These are phyloP conservation scores for Tyto alba DNA, from an alignment of 2,113 vertebrate species.

Conservation along the genomic window DNA sequence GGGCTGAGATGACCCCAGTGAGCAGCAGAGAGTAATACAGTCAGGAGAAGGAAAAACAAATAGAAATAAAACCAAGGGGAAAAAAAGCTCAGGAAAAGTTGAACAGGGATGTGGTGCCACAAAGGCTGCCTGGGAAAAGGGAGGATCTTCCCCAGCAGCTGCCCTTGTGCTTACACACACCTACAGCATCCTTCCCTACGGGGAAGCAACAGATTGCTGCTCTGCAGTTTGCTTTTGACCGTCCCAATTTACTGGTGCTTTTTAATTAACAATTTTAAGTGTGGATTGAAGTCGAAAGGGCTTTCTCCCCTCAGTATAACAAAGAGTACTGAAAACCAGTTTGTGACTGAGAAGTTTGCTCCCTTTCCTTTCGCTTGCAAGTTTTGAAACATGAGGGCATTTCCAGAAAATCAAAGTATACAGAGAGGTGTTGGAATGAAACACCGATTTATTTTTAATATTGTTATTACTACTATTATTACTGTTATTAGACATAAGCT, in stretches of 20 bases:
- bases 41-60: not conserved
- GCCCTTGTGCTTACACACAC: not conserved
- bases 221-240: not conserved
- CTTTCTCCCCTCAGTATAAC: not conserved
- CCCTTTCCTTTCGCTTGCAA: not conserved
- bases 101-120: not conserved
- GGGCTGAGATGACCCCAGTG: not conserved
- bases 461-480: not conserved
- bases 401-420: not conserved
- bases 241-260: not conserved
- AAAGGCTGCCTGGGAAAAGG: not conserved
- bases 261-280: not conserved
- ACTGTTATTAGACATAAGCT: not conserved
- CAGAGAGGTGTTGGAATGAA: not conserved
- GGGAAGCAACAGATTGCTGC: not conserved
- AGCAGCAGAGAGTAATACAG: not conserved
- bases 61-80: accelerated
- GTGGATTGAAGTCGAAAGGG: not conserved
- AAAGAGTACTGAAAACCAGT: not conserved
- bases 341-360: accelerated
- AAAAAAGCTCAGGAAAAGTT: not conserved
- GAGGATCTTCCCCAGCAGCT: not conserved
- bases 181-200: not conserved
- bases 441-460: not conserved
- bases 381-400: not conserved